Base-by-base conservation (phyloP, 64 coral and sea anemone genomes). In the Orbicella faveolata region DNA sequence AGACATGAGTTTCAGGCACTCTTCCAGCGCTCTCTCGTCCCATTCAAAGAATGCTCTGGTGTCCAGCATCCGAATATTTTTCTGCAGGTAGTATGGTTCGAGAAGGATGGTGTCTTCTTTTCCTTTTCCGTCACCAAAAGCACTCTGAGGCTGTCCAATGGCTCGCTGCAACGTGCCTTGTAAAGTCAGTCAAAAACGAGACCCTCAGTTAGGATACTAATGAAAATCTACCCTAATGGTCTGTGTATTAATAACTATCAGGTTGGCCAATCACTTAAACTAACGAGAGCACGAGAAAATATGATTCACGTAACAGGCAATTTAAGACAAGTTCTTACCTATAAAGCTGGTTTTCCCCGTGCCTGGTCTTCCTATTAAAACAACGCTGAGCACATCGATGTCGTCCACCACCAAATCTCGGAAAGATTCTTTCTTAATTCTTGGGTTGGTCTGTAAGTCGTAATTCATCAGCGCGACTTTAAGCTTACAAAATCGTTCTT, bases 261-360 rank as follows among this genome's bases (percentile, higher is more conserved):
- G 39, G 33, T 73, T 6, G 19, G 66, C 53, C 8, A 57, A 41
- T 51, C 25, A 57, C 55, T 6, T 48, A 3, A 59, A 59, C 44
- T 6, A 6, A 6, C 44, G 4, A 48, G 55, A 59, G 55, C 44
- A 48, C 44, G 4, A 48, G 41, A 48, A 8, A 59, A 59, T 10
- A 14, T 59, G 10, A 59, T 14, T 59, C 8, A 59, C 55, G 15
- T 14, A 59, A 59, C 12, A 15, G 1, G 41, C 41, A 48, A 48
- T 48, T 48, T 3, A 16, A 23, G 19, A 21, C 21, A 14, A 16
- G 9, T 61, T 78, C 90, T 55, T 89, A 95, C 94, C 90, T 59
- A 95, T 88, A 66, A 95, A 95, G 57, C 94, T 92, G 61, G 94
- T 89, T 88, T 92, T 95, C 39, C 94, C 94, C n/a, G 94, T 92